Percentiles rank a stretch among this genome's conserved stretches.
Evolutionary conservation across 2,113 vertebrate genomes (phyloP).

Genomic region (Typhlomys cinereus): DNA sequence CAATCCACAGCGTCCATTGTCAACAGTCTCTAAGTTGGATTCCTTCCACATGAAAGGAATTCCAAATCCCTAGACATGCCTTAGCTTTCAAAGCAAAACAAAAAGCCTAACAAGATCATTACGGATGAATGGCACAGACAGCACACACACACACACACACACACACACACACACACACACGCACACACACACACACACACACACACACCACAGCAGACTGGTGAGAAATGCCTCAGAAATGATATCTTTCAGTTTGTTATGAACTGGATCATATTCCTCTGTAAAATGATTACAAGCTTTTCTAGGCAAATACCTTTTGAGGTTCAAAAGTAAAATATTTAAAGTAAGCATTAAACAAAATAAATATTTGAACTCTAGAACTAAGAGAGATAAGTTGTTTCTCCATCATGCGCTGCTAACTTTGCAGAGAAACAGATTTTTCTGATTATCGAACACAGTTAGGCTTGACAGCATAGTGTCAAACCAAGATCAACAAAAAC

Average conservation of each 20-base stretch:
- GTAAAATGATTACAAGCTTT: not conserved
- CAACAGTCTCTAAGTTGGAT: constrained; percentile 48
- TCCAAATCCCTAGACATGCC: constrained; percentile 59
- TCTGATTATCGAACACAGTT: not conserved
- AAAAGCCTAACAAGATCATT: constrained; percentile 46
- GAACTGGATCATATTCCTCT: not conserved
- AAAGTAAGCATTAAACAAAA: not conserved
- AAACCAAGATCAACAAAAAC: not conserved
- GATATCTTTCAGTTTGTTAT: not conserved
- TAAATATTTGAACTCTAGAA: not conserved
- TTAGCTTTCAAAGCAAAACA: constrained; percentile 51
- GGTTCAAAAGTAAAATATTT: not conserved
- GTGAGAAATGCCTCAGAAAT: constrained; percentile 23
- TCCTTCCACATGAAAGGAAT: constrained; percentile 67
- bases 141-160: not conserved
- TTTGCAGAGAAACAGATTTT: not conserved
- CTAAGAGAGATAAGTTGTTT: not conserved
- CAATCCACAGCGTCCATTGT: not conserved
- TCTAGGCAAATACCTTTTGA: not conserved
- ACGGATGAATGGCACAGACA: not conserved
- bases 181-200: not conserved
- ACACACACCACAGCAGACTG: not conserved
- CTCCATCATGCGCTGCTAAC: not conserved
- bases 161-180: not conserved
- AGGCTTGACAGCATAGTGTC: not conserved